Conservation (phyloP, 2,888 invertebrate genomes). For the Trichacis sp. region DNA sequence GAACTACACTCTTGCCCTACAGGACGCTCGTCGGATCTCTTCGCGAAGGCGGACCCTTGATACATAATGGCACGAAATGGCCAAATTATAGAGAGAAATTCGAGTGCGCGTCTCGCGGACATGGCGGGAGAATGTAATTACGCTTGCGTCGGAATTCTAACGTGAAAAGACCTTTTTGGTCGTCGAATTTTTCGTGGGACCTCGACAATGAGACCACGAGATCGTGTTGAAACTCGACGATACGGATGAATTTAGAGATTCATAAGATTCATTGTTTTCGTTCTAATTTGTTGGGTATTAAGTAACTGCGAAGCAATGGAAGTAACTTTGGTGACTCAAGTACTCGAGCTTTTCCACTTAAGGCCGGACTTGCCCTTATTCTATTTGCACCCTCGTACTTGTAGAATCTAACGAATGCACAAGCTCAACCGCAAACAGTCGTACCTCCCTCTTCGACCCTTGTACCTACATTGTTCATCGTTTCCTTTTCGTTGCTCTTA, state of each 20-base stretch:
- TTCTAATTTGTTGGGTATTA: too few species aligned
- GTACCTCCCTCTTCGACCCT: slow-evolving; percentile 14
- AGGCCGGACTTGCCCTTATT: slow-evolving; percentile 48
- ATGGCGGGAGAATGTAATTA: neutral
- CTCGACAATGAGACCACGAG: too few species aligned
- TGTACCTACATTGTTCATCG: slow-evolving; percentile 14
- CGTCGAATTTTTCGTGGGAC: too few species aligned
- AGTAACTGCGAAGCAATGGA: slow-evolving; percentile 38
- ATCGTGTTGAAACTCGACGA: too few species aligned
- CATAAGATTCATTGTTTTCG: too few species aligned
- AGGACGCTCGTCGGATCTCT: too few species aligned
- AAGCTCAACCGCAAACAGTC: slow-evolving; percentile 46
- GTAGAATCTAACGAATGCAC: slow-evolving; percentile 49
- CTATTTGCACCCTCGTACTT: slow-evolving; percentile 41
- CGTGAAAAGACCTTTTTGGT: too few species aligned
- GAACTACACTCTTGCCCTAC: too few species aligned
- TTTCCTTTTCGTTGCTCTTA: slow-evolving; percentile 7
- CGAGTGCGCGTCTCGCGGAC: slow-evolving; percentile 7
- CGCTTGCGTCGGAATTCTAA: neutral
- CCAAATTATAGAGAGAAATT: slow-evolving; percentile 57
- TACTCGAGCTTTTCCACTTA: slow-evolving; percentile 46
- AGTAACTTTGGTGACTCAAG: slow-evolving; percentile 38
- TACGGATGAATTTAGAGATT: too few species aligned
- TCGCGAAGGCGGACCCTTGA: slow-evolving; percentile 21
- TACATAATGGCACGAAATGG: slow-evolving; percentile 57